These are phyloP conservation scores for Colletes collaris DNA, from an alignment of 2,888 invertebrate genomes.

Conservation along the genomic window DNA sequence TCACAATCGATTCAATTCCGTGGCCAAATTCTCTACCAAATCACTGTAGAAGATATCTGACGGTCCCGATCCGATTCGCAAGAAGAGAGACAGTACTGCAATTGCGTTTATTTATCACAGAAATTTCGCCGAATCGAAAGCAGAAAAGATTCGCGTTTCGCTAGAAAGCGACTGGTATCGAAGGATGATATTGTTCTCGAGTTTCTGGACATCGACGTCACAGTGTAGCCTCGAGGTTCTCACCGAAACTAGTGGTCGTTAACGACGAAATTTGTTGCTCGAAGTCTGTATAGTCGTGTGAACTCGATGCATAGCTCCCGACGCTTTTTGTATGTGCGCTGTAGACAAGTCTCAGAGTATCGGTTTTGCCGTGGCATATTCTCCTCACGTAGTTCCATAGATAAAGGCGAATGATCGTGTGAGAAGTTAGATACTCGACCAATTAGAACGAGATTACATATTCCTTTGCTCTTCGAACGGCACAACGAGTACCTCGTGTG, in stretches of 20 bases:
- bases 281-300: constrained; percentile 46
- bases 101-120: too few relatives aligned
- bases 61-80: too few relatives aligned
- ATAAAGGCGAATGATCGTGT: constrained; percentile 44
- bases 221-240: constrained; percentile 18
- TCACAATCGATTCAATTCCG: too few relatives aligned
- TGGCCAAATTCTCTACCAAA: too few relatives aligned
- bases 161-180: too few relatives aligned
- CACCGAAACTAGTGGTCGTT: constrained; percentile 15
- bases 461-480: constrained; percentile 6
- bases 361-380: constrained; percentile 50
- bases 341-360: constrained; percentile 55
- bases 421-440: constrained; percentile 29
- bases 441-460: constrained; percentile 24
- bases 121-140: too few relatives aligned
- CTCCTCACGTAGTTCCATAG: constrained; percentile 29
- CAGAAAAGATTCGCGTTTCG: too few relatives aligned
- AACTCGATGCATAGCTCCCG: constrained; percentile 55
- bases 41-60: too few relatives aligned
- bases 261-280: constrained; percentile 45
- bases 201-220: not conserved
- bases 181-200: too few relatives aligned
- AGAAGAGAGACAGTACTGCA: too few relatives aligned
- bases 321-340: constrained; percentile 62
- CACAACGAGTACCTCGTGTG: constrained; percentile 8